Evolutionary conservation across 2,888 invertebrate genomes (phyloP).

Genomic region (Cordilura impudica): DNA sequence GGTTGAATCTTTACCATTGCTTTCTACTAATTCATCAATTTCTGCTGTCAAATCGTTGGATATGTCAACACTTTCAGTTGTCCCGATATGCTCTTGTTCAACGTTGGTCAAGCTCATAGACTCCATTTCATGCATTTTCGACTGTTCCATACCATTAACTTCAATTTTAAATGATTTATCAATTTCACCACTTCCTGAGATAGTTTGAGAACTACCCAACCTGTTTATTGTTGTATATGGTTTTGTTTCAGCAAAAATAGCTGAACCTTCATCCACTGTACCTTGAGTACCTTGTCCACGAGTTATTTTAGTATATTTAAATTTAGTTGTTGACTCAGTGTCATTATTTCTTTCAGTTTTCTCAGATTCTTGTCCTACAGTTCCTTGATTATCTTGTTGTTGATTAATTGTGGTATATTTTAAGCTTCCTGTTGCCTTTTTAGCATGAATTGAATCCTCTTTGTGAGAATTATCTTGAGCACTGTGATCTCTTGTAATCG

Average conservation of each 20-base stretch:
- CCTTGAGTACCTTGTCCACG: neutral
- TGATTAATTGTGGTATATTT: neutral
- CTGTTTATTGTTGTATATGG: slow-evolving; percentile 41
- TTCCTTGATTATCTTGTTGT: neutral
- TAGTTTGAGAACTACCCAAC: slow-evolving; percentile 31
- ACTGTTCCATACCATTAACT: neutral
- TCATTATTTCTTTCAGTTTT: neutral
- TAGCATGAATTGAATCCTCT: neutral
- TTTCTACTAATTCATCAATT: neutral
- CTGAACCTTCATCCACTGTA: neutral
- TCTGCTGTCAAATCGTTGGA: neutral
- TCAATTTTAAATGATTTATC: neutral
- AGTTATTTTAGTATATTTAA: neutral
- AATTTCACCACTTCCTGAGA: slow-evolving; percentile 65
- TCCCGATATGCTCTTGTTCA: neutral
- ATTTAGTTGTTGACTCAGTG: neutral
- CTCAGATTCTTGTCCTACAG: neutral
- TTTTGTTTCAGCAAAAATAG: slow-evolving; percentile 14
- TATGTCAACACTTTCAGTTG: neutral
- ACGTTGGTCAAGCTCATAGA: neutral
- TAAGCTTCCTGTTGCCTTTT: neutral
- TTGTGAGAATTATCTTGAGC: neutral
- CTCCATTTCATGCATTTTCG: neutral
- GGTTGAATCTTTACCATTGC: neutral
- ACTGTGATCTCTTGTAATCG: neutral